phyloP scores from a whole-genome alignment of 1,140 invertebrate species.

The Mylabris phalerata region DNA sequence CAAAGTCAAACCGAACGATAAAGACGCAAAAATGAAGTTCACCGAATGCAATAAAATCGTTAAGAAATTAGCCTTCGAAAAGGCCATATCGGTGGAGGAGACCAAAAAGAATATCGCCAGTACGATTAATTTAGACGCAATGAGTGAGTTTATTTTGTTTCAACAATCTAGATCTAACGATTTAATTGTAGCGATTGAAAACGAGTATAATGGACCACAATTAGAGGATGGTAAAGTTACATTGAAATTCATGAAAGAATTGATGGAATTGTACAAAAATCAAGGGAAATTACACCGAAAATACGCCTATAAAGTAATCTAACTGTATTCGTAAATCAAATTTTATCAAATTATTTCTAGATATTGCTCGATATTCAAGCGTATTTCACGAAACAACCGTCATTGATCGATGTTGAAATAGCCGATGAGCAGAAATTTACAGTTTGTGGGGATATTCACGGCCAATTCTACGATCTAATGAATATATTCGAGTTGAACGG shows the following conservation, averaged over 20 bases:
- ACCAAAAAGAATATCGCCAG: conserved; percentile 80
- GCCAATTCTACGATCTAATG: conserved; percentile 96
- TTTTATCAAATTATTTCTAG: conserved; percentile 43
- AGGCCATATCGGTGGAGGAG: conserved; percentile 93
- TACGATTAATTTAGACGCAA: conserved; percentile 78
- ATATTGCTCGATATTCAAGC: conserved; percentile 88
- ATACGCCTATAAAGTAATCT: conserved; percentile 89
- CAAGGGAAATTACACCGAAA: conserved; percentile 93
- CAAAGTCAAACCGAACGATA: conserved; percentile 86
- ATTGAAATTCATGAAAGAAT: conserved; percentile 71
- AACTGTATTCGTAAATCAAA: background rate
- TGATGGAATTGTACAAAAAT: conserved; percentile 86
- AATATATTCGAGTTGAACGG: conserved; percentile 98
- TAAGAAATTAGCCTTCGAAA: conserved; percentile 90
- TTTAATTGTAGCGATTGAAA: conserved; percentile 73
- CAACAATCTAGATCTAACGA: conserved; percentile 18
- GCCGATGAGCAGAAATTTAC: conserved; percentile 91
- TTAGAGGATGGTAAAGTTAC: conserved; percentile 87
- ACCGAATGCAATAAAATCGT: conserved; percentile 95
- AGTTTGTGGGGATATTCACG: conserved; percentile 99
- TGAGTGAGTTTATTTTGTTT: conserved; percentile 61
- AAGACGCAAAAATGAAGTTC: conserved; percentile 90
- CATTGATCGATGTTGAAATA: conserved; percentile 85
- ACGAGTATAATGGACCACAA: conserved; percentile 87
- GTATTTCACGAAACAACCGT: conserved; percentile 77